Evolutionary conservation across 2,797 vertebrate species (phyloP).

Genomic region (Sciaenops ocellatus): DNA sequence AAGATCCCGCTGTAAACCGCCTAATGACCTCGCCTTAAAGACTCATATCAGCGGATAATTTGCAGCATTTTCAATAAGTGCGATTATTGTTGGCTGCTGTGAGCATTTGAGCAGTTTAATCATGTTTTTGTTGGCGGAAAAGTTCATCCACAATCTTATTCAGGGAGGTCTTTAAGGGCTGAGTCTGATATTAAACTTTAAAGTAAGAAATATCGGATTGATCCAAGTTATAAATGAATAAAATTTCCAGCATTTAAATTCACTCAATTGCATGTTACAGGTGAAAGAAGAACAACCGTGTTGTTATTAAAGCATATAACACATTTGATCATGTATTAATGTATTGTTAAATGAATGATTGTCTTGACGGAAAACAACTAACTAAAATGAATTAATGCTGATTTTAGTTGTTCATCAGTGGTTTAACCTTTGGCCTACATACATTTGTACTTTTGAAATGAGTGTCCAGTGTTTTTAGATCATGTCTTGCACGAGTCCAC

Average conservation of each 20-base stretch:
- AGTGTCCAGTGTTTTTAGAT: constrained; percentile 33
- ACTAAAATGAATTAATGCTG: background rate
- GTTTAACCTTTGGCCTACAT: constrained; percentile 53
- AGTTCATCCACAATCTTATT: background rate
- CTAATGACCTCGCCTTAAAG: background rate
- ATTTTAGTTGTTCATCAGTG: constrained; percentile 30
- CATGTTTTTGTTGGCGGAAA: background rate
- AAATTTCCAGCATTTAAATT: background rate
- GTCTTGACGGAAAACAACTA: background rate
- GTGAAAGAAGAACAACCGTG: background rate
- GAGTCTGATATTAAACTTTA: background rate
- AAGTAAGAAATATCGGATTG: background rate
- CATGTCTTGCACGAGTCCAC: constrained; percentile 45
- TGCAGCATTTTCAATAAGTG: background rate
- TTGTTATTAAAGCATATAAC: background rate
- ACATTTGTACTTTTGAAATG: constrained; percentile 36
- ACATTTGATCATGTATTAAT: background rate
- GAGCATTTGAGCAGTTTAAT: background rate
- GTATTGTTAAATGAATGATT: constrained; percentile 14
- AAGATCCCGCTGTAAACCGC: constrained; percentile 15
- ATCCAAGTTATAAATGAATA: background rate
- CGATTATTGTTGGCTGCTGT: background rate
- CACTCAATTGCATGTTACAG: background rate
- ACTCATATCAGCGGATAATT: background rate
- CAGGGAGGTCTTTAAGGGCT: background rate